Evolutionary conservation across 2,797 vertebrate genomes (phyloP).

Genomic region (Periophthalmus magnuspinnatus): DNA sequence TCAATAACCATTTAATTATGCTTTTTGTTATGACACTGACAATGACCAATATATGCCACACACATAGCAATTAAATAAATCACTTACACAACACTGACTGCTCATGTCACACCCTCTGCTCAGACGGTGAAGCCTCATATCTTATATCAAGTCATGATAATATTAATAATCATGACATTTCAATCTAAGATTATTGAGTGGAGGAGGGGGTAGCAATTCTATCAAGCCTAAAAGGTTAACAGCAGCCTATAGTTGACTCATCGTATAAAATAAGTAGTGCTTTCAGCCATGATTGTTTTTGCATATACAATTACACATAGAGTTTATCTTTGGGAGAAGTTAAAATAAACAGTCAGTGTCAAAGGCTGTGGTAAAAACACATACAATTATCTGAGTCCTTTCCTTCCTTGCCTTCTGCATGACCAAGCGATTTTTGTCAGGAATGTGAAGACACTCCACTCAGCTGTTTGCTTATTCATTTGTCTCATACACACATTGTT

Average conservation of each 20-base stretch:
- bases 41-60: background rate
- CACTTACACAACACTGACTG: conserved; percentile 15
- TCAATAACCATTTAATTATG: background rate
- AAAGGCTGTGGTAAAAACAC: conserved; percentile 14
- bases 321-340: conserved; percentile 37
- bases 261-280: background rate
- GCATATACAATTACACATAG: conserved; percentile 34
- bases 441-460: conserved; percentile 55
- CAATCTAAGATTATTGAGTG: conserved; percentile 35
- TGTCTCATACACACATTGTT: conserved; percentile 12
- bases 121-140: conserved; percentile 30
- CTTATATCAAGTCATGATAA: conserved; percentile 42
- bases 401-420: conserved; percentile 61
- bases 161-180: conserved; percentile 41
- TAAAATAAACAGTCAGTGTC: conserved; percentile 48
- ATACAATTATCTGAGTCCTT: conserved; percentile 46
- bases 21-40: background rate
- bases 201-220: conserved; percentile 9
- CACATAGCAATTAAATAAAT: conserved; percentile 5
- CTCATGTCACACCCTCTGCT: conserved; percentile 53
- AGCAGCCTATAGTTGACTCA: background rate
- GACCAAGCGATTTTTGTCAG: conserved; percentile 60
- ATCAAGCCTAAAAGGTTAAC: background rate
- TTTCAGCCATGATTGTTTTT: conserved; percentile 7
- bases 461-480: conserved; percentile 21